phyloP scores from a whole-genome alignment of 2,888 invertebrate genomes.

The Noctua pronuba region DNA sequence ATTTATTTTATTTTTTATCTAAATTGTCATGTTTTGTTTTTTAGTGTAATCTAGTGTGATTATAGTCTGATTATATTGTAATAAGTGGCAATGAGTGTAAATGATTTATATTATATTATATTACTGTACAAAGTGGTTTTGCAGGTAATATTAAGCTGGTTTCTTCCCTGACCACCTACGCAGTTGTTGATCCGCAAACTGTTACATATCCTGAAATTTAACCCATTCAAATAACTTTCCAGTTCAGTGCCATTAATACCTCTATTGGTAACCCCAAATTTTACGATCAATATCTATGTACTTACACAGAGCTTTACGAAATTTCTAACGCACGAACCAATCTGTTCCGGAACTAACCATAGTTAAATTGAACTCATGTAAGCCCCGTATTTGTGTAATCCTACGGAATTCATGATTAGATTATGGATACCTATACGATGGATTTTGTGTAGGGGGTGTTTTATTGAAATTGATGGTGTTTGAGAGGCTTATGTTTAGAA shows the following conservation, averaged over 20 bases:
- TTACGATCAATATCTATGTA: conserved; percentile 17
- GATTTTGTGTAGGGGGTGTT: conserved; percentile 10
- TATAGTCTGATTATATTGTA: too few species aligned
- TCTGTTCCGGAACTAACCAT: conserved; percentile 52
- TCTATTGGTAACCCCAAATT: conserved; percentile 12
- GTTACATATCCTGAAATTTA: neutral
- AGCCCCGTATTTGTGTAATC: conserved; percentile 62
- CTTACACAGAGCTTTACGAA: conserved; percentile 35
- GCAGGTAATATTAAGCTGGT: neutral
- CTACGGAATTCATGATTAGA: conserved; percentile 59
- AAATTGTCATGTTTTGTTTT: too few species aligned
- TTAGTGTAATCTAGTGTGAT: too few species aligned
- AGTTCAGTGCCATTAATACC: neutral
- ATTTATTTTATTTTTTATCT: too few species aligned
- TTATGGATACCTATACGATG: conserved; percentile 11
- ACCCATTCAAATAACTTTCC: neutral
- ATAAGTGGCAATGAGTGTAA: too few species aligned
- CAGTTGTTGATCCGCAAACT: neutral
- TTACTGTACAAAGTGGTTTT: neutral
- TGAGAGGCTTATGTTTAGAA: neutral
- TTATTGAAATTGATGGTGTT: neutral
- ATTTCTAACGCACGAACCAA: conserved; percentile 53
- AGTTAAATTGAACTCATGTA: conserved; percentile 65
- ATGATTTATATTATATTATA: too few species aligned
- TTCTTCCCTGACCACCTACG: neutral